Evolutionary conservation across 2,888 invertebrate species (phyloP), one percentile per base, ranked within the genome.

Genomic region (Lasioglossum leucozonium): DNA sequence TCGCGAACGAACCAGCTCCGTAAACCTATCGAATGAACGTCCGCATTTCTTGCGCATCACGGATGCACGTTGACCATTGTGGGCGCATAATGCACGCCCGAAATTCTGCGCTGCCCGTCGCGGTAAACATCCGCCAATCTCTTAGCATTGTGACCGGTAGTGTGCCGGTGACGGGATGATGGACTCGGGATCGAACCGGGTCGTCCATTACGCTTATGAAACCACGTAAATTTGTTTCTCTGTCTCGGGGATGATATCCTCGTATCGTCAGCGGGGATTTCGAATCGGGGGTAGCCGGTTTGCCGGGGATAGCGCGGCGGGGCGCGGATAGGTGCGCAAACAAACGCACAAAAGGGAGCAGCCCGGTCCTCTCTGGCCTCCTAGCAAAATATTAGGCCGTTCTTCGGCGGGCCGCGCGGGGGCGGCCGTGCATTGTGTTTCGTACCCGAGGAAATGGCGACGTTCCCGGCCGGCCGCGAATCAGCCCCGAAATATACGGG

Each of bases 301-400:
- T 22, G 26, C 10, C 22, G 44, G 40, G 16, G 30, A 30, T 67
- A n/a, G 34, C 34, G 18, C 26, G 40, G 82, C 77, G n/a, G n/a
- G n/a, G n/a, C n/a, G n/a, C n/a, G 74, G 67, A 77, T 77, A 72
- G 77, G 69, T 75, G 71, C 44, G 58, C 80, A 82, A 82, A 82
- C 77, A 87, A 88, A 88, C 82, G 78, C 72, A 84, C 87, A 82
- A 82, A 79, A 79, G 79, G 62, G 79, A 76, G 81, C 72, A 44
- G 26, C 74, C 62, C 13, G 72, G 76, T 47, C n/a, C 37, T 37
- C 67, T 34, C 37, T 67, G 55, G 42, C 22, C 79, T 83, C 55
- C 79, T 84, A 75, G 84, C 83, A 84, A 91, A 91, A 91, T 92
- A 92, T 92, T 90, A 87, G 88, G 86, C 77, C 80, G 86, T 82